Percentiles rank a stretch among this genome's conserved stretches.
Conservation (phyloP, 2,113 vertebrate species). For the Cavia aperea region DNA sequence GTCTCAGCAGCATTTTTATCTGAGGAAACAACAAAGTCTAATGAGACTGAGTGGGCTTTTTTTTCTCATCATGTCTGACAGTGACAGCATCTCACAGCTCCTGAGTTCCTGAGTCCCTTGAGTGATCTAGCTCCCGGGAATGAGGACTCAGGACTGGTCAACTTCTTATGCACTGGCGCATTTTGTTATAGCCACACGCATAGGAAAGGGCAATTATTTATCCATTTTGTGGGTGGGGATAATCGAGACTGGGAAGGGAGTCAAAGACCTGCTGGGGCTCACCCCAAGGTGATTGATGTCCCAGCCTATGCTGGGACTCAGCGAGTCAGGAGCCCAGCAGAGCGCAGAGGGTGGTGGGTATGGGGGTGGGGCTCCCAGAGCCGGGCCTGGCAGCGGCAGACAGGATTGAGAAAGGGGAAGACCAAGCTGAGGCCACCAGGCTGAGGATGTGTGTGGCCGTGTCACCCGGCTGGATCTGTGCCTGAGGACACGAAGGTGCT, state of each 20-base stretch:
- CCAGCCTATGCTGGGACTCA: neutral
- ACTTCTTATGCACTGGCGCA: neutral
- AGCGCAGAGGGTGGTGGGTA: neutral
- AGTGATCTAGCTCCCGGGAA: neutral
- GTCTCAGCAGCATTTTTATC: slow-evolving; percentile 34
- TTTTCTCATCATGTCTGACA: neutral
- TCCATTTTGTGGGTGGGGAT: neutral
- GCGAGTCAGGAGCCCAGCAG: neutral
- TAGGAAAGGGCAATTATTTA: neutral
- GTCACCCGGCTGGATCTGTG: neutral
- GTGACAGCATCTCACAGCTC: neutral
- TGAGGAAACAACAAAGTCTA: slow-evolving; percentile 29
- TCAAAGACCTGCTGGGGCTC: neutral
- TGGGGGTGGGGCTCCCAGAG: neutral
- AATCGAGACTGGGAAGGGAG: neutral
- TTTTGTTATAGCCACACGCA: neutral
- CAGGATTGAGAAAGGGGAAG: neutral
- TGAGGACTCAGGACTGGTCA: neutral
- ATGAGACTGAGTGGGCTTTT: neutral
- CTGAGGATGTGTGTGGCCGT: fast-evolving
- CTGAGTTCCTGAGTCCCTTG: neutral
- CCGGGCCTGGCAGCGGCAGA: neutral
- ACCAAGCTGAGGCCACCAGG: neutral
- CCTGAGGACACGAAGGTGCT: neutral
- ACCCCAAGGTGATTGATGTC: neutral